Conservation (phyloP, 1,140 invertebrate species). For the Drosophila littoralis region DNA sequence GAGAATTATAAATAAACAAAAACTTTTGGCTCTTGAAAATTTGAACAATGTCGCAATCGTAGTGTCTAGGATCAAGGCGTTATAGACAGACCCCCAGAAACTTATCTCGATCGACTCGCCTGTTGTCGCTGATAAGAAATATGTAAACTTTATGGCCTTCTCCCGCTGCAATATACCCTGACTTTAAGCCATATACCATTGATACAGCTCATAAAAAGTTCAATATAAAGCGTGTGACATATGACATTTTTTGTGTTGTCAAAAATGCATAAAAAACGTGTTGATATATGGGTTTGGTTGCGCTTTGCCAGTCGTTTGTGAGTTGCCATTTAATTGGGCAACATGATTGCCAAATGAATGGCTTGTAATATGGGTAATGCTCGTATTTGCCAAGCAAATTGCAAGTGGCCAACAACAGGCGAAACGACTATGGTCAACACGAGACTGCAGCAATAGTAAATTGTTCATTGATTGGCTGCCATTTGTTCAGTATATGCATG, state of each 20-base stretch:
- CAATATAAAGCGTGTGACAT: slow-evolving; percentile 4
- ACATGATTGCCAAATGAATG: slow-evolving; percentile 75
- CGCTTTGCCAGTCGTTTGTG: slow-evolving; percentile 27
- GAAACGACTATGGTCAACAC: slow-evolving; percentile 18
- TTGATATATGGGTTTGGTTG: slow-evolving; percentile 45
- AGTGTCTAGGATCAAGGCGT: no score
- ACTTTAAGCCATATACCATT: background rate
- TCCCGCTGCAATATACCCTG: background rate
- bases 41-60: no score
- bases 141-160: background rate
- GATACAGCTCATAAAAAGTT: background rate
- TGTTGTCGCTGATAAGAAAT: background rate
- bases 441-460: slow-evolving; percentile 67
- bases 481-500: slow-evolving; percentile 35
- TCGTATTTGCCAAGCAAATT: slow-evolving; percentile 54
- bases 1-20: no score
- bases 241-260: slow-evolving; percentile 40
- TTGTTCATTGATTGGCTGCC: slow-evolving; percentile 69
- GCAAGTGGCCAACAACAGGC: slow-evolving; percentile 49
- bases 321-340: slow-evolving; percentile 59
- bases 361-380: slow-evolving; percentile 60
- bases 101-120: background rate
- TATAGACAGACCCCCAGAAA: no score
- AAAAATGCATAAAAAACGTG: slow-evolving; percentile 21
- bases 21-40: no score